Evolutionary conservation across 2,113 vertebrate species (phyloP).

Genomic region (Cynocephalus volans): DNA sequence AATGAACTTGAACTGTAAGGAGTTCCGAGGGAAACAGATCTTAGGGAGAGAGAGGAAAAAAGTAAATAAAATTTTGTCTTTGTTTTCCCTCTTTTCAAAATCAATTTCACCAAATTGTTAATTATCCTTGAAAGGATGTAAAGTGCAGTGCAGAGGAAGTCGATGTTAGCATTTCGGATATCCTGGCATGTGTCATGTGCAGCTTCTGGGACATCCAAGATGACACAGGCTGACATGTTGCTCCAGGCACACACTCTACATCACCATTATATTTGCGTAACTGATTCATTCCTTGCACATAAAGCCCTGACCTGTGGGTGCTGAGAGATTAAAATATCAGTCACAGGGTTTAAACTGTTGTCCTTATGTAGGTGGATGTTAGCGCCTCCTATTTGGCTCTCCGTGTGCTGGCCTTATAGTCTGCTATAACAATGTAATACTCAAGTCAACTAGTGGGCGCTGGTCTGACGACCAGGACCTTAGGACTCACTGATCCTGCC

Average conservation of each 20-base stretch:
- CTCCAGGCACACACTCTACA: constrained; percentile 59
- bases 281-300: constrained; percentile 65
- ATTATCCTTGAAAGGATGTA: constrained; percentile 77
- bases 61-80: constrained; percentile 79
- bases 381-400: neutral
- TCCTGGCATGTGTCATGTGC: constrained; percentile 71
- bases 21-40: constrained; percentile 70
- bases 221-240: constrained; percentile 69
- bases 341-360: constrained; percentile 45
- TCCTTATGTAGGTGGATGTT: neutral
- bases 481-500: neutral
- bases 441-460: neutral
- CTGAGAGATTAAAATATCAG: constrained; percentile 62
- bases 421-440: neutral
- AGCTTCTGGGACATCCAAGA: constrained; percentile 70
- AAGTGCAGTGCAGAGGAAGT: constrained; percentile 72
- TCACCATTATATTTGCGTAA: constrained; percentile 71
- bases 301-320: constrained; percentile 67
- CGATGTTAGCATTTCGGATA: constrained; percentile 67
- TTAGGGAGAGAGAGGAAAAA: constrained; percentile 67
- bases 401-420: neutral
- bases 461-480: neutral
- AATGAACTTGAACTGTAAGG: constrained; percentile 60
- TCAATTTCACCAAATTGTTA: constrained; percentile 80
- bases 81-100: constrained; percentile 81